Conservation (phyloP, 2,888 invertebrate species). For the Chydorus sphaericus region DNA sequence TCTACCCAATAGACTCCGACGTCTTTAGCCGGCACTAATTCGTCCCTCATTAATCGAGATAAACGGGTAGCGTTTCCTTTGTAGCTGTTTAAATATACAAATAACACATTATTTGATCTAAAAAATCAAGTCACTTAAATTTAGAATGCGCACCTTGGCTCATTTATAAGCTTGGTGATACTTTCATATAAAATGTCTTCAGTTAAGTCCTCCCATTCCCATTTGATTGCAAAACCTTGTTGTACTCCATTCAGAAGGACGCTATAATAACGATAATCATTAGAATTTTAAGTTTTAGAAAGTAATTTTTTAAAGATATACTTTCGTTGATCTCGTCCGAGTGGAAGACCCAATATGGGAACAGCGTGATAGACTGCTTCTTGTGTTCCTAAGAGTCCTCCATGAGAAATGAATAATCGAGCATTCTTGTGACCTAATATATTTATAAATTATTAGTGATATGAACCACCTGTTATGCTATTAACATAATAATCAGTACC, state of each 20-base stretch:
- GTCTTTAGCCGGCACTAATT: background rate
- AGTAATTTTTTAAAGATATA: background rate
- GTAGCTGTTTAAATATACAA: background rate
- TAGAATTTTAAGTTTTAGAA: background rate
- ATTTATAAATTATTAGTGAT: background rate
- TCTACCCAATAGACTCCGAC: background rate
- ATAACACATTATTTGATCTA: background rate
- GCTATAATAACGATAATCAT: background rate
- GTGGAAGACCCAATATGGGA: background rate
- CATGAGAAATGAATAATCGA: background rate
- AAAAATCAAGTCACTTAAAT: background rate
- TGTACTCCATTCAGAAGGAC: background rate
- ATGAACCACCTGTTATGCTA: no score
- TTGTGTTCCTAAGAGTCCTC: constrained; percentile 4
- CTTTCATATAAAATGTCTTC: background rate
- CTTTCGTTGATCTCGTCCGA: background rate
- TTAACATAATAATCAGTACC: background rate
- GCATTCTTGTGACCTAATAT: constrained; percentile 5
- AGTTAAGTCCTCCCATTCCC: background rate
- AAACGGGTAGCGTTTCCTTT: background rate
- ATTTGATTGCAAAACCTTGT: background rate
- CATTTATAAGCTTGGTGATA: background rate
- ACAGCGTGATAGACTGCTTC: background rate
- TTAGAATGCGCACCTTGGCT: background rate
- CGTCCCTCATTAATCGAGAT: background rate